Base-by-base conservation (phyloP, 2,113 vertebrate genomes). In the Caranx ignobilis region DNA sequence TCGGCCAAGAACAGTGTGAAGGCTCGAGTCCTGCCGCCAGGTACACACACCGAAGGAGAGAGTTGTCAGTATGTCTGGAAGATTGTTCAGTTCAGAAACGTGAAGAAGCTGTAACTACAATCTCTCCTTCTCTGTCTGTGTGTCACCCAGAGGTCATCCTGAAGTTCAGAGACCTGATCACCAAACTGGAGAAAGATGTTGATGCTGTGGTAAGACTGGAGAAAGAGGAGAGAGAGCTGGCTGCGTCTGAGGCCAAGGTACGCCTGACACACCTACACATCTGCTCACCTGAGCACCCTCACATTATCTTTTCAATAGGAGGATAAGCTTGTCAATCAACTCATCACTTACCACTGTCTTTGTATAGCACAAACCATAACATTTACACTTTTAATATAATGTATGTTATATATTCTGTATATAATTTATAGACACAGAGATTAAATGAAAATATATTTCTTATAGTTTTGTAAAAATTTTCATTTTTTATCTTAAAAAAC, bases 131-230 rank as follows among this genome's bases (percentile, higher is more conserved):
- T 35, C 4, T n/a, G 2, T 64, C 15, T 67, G 1, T 72, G 13
- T 62, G 6, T 39, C 6, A 5, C 63, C 21, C 88, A 99, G 98
- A 99, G 50, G 97, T 99, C 43, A 94, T 99, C 82, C 82, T 98
- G 79, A 99, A 96, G 86, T 99, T 99, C 91, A 94, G 97, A 71
- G 96, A 98, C 72, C 96, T 96, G 79, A 99, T 99, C 73, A 92
- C 95, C n/a, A 97, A 96, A 73, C 87, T 99, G 87, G 98, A 99
- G 89, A 97, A 97, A 81, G 98, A 99, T 0, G 89, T 99, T 1
- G 96, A 97, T 5, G 95, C 97, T 0, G 98, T 99, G 70, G 82
- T 97, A 79, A 95, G 92, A 70, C 91, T 99, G 79, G 98, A 99
- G 91, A 96, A 88, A 32, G 98, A 99, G 79, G 98, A 99, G 9